Evolutionary conservation across 2,797 vertebrate genomes (phyloP).

Genomic region (Todus mexicanus): DNA sequence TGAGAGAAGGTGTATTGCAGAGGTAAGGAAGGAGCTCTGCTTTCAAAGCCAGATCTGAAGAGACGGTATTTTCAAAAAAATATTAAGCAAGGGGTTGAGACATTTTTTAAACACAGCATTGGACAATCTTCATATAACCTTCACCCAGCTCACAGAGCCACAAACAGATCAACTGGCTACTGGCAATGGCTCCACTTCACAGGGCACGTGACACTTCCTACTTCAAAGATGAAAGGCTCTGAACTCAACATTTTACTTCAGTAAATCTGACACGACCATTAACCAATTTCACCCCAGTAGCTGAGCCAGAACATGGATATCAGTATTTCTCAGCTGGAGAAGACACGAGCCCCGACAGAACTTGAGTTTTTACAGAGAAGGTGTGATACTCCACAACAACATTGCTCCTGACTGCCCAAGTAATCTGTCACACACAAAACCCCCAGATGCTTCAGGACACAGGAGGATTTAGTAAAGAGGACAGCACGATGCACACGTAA

Average conservation of each 20-base stretch:
- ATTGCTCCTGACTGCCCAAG: neutral
- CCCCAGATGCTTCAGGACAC: neutral
- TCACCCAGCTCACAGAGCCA: neutral
- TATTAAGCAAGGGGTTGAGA: neutral
- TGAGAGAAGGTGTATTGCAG: neutral
- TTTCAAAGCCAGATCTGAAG: neutral
- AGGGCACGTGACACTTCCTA: neutral
- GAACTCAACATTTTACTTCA: neutral
- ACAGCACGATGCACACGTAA: neutral
- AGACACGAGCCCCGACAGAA: neutral
- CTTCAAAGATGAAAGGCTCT: neutral
- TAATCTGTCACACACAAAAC: accelerated
- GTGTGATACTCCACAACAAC: no score
- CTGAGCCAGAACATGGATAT: neutral
- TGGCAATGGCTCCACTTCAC: neutral
- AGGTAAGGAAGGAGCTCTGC: neutral
- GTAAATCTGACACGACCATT: neutral
- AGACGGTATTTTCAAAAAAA: neutral
- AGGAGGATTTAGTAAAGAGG: neutral
- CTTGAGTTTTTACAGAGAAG: neutral
- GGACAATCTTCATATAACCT: neutral
- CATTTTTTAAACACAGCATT: neutral
- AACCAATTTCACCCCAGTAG: neutral
- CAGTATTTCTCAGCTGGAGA: neutral
- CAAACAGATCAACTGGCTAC: neutral